Conservation (phyloP, 2,888 invertebrate species). For the Dicycla oo region DNA sequence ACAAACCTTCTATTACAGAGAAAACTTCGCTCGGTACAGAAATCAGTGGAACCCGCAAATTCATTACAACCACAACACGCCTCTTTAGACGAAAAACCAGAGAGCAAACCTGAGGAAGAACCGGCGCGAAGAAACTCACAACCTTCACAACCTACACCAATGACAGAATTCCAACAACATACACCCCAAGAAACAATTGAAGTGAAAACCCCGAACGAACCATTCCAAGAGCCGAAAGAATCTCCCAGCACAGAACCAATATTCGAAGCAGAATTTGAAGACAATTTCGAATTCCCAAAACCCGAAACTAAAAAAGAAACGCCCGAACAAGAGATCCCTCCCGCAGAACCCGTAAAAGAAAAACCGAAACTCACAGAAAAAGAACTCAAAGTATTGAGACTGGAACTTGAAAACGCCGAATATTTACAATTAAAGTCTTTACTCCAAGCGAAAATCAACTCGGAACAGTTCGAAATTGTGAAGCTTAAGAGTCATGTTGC, state of each 20-base stretch:
- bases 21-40: conserved; percentile 92
- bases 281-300: conserved; percentile 77
- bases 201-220: conserved; percentile 68
- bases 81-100: conserved; percentile 82
- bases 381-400: conserved; percentile 89
- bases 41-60: conserved; percentile 86
- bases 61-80: conserved; percentile 78
- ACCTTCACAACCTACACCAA: conserved; percentile 46
- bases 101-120: conserved; percentile 73
- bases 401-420: conserved; percentile 92
- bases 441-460: conserved; percentile 92
- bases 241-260: conserved; percentile 73
- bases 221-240: conserved; percentile 69
- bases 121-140: conserved; percentile 70
- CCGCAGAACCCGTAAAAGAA: conserved; percentile 74
- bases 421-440: conserved; percentile 92
- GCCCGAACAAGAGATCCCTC: conserved; percentile 71
- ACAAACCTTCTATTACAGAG: conserved; percentile 85
- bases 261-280: conserved; percentile 83
- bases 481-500: conserved; percentile 90
- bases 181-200: conserved; percentile 67
- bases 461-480: conserved; percentile 93
- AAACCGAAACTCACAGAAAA: conserved; percentile 90
- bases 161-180: conserved; percentile 43
- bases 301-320: conserved; percentile 67